Base-by-base conservation (phyloP, 2,113 vertebrate species). In the Sceloporus tristichus region DNA sequence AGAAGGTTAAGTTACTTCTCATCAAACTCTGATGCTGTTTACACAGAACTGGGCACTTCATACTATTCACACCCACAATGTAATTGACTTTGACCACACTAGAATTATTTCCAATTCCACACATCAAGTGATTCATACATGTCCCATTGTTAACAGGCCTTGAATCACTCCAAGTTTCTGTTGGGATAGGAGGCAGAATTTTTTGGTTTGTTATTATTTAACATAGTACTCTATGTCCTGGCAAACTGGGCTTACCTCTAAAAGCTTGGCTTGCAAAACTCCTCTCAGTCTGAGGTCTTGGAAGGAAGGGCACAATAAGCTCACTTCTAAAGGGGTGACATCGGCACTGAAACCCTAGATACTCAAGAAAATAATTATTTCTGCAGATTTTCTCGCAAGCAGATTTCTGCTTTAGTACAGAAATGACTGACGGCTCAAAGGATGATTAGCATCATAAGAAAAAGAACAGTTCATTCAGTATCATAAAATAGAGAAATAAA, bases 281-380 rank as follows among this genome's bases (percentile, higher is more conserved):
- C 95, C 97, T 98, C 87, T 98, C 97, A 96, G 96, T 93, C 92
- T 87, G 97, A 93, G 97, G 94, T 95, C 97, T 98, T 89, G 98
- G 98, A 88, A 99, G 97, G 96, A 99, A 99, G 84, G 98, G 98
- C 92, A 98, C 96, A 91, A 99, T 95, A 95, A 96, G 92, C 90
- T 98, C 97, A 94, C 97, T 96, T 94, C 98, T 98, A 97, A 99
- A 99, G 25, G 98, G 98, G 95, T 99, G 98, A 94, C 98, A 98
- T 91, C 96, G 98, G 97, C 97, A 98, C 94, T 98, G 98, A 96
- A 97, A 93, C 66, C 98, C 98, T 99, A 96, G 93, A 96, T 85
- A 82, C 87, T 91, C 48, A 95, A 94, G 91, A 92, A 48, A 93
- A 90, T 23, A 94, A 88, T 90, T 78, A 93, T n/a, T 91, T 86